phyloP scores from a whole-genome alignment of 1,140 invertebrate genomes.

The Drosophila melanica region DNA sequence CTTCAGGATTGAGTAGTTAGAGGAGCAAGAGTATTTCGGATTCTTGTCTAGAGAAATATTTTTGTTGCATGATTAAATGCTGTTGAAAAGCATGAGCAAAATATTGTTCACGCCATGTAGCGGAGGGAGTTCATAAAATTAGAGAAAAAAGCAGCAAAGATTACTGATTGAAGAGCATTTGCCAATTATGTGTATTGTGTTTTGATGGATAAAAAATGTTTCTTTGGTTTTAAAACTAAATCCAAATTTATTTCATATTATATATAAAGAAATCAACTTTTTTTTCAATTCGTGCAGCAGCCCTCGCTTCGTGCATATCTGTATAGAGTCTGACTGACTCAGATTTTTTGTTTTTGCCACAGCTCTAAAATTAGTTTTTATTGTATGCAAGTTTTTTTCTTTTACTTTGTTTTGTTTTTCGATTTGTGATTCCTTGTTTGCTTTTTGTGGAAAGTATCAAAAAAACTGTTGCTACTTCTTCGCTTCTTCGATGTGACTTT shows the following conservation, averaged over 20 bases:
- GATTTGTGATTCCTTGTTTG: constrained; percentile 74
- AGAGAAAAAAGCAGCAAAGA: too few relatives aligned
- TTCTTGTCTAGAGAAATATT: neutral
- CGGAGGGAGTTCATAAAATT: too few relatives aligned
- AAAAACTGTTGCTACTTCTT: constrained; percentile 39
- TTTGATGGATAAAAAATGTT: too few relatives aligned
- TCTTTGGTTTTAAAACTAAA: too few relatives aligned
- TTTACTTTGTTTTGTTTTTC: constrained; percentile 49
- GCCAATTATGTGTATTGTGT: too few relatives aligned
- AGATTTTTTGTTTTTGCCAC: constrained; percentile 56
- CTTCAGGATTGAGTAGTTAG: neutral
- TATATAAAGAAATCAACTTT: neutral
- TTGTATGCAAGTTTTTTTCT: constrained; percentile 69
- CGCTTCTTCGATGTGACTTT: constrained; percentile 39
- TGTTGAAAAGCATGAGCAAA: too few relatives aligned
- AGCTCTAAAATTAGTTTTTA: constrained; percentile 78
- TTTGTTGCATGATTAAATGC: neutral
- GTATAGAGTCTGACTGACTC: constrained; percentile 59
- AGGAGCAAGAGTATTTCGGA: neutral
- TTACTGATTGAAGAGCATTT: too few relatives aligned
- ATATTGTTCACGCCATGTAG: too few relatives aligned
- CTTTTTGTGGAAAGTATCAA: constrained; percentile 68
- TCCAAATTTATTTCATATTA: too few relatives aligned
- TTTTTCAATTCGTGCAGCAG: neutral
- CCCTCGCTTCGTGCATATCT: constrained; percentile 32